Conservation (phyloP, 2,888 invertebrate species). For the Erebia epiphron region DNA sequence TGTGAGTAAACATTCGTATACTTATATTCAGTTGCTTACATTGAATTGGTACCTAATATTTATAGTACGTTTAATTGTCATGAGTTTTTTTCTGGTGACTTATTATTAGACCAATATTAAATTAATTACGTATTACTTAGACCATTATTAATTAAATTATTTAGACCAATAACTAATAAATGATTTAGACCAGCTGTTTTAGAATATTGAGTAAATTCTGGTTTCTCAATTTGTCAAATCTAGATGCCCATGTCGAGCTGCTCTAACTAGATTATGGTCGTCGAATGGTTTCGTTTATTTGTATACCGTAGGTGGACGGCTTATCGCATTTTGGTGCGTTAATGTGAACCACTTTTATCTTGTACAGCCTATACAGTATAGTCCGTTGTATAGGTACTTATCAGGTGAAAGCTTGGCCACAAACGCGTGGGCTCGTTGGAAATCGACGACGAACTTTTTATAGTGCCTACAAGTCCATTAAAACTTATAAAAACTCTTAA, state of each 20-base stretch:
- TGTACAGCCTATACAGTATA: neutral
- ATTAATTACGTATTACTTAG: too few relatives aligned
- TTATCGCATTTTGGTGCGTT: constrained; percentile 19
- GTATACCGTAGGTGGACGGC: constrained; percentile 58
- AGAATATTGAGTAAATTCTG: neutral
- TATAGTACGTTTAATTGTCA: too few relatives aligned
- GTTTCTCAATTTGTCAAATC: too few relatives aligned
- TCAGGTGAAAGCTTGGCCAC: constrained; percentile 15
- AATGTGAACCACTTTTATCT: constrained; percentile 11
- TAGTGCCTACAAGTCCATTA: neutral
- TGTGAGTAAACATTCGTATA: too few relatives aligned
- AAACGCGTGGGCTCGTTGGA: constrained; percentile 11
- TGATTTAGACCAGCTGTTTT: too few relatives aligned
- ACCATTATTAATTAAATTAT: too few relatives aligned
- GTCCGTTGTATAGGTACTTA: constrained; percentile 6
- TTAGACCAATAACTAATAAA: too few relatives aligned
- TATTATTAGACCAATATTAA: too few relatives aligned
- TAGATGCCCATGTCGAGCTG: too few relatives aligned
- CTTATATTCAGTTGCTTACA: too few relatives aligned
- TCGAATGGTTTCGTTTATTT: constrained; percentile 50
- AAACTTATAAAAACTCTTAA: neutral
- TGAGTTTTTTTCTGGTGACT: too few relatives aligned
- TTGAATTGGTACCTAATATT: too few relatives aligned
- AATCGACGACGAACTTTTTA: constrained; percentile 12
- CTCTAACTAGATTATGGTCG: neutral